These are phyloP conservation scores for Perca schrenkii DNA, from an alignment of 2,113 vertebrate genomes.

Conservation along the genomic window DNA sequence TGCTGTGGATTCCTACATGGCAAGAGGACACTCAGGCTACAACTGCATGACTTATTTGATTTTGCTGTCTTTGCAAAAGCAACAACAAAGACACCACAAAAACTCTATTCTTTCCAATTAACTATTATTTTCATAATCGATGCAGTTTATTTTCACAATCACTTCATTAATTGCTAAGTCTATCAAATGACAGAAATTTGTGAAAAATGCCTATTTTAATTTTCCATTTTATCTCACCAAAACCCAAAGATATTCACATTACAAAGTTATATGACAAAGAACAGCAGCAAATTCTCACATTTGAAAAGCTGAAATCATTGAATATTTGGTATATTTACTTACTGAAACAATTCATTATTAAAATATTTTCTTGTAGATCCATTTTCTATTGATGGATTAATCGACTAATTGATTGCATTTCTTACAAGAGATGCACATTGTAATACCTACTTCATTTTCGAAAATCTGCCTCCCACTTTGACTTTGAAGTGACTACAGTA, in stretches of 20 bases:
- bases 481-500: conserved; percentile 6
- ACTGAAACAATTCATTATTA: neutral
- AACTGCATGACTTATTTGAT: conserved; percentile 38
- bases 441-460: neutral
- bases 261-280: neutral
- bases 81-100: neutral
- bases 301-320: neutral
- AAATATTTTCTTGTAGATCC: neutral
- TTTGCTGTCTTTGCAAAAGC: conserved; percentile 18
- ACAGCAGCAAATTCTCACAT: neutral
- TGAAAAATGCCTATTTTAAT: neutral
- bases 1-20: conserved; percentile 45
- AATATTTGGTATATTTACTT: neutral
- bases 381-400: neutral
- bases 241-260: neutral
- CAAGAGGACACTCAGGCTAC: conserved; percentile 39
- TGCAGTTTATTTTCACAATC: neutral
- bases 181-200: neutral
- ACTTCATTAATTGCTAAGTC: neutral
- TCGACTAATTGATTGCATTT: neutral
- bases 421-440: neutral
- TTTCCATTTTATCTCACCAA: neutral
- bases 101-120: neutral
- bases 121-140: neutral
- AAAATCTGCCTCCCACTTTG: neutral